Evolutionary conservation across 2,888 invertebrate species (phyloP), one percentile per base, ranked within the genome.

Genomic region (Chalcosyrphus nemorum): DNA sequence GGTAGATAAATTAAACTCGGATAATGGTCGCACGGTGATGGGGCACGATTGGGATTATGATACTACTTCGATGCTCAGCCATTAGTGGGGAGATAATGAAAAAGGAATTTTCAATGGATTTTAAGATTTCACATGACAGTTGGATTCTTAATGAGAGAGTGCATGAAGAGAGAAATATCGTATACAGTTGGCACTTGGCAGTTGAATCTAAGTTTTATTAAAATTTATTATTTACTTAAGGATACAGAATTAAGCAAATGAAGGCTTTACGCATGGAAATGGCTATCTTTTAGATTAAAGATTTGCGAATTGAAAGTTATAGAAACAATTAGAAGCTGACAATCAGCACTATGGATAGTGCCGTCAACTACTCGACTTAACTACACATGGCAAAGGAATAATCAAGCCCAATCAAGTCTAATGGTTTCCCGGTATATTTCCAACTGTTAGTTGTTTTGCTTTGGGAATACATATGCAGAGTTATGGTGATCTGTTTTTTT

Each of bases 21-120:
- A 74, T 84, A 84, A 78, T 78, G 63, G 68, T 35, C 56, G 13
- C 35, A 57, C 15, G 32, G 57, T 66, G 63, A 68, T 52, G 63
- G 61, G 81, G 43, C 19, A 45, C 7, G 41, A 68, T 70, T 56
- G 47, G 21, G 61, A 75, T 78, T 84, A 70, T 84, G 61, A 75
- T 72, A 52, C 57, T 32, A 50, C 61, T 57, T 65, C 59, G 71
- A 65, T 78, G 74, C 77, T 72, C 63, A 50, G 47, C 50, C 68
- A 74, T 70, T 74, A 80, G 57, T 52, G 35, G 52, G 52, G 21
- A 15, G 54, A 81, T 81, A 81, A 81, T 76, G 41, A 70, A 76
- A 70, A 74, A 56, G 29, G 41, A 27, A 38, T 63, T 47, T 41
- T 56, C 21, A 74, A 52, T 63, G 47, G 17, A 32, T 38, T 24